Conservation (phyloP, 2,888 invertebrate genomes). For the Agrilus mali region DNA sequence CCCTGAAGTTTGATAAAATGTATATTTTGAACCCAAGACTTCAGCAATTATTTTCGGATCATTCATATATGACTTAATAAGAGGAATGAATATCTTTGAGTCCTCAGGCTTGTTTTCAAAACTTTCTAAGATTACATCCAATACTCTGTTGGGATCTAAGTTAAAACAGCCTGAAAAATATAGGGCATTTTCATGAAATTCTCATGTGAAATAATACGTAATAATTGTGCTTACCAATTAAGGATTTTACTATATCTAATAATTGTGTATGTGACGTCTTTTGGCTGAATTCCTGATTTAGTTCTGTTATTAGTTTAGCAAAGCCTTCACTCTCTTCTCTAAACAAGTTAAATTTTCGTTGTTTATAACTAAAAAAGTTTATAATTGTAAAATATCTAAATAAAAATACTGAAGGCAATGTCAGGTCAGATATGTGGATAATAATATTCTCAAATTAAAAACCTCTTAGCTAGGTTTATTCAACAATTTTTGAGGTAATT, state of each 20-base stretch:
- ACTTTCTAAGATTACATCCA: slow-evolving; percentile 92
- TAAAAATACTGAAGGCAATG: neutral
- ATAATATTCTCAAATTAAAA: too few species aligned
- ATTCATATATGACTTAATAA: slow-evolving; percentile 79
- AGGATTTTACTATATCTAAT: slow-evolving; percentile 81
- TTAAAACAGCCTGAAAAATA: slow-evolving; percentile 83
- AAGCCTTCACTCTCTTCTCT: slow-evolving; percentile 99
- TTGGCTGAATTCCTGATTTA: slow-evolving; percentile 70
- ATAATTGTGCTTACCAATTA: slow-evolving; percentile 59
- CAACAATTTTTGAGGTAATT: neutral
- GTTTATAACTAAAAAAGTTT: slow-evolving; percentile 77
- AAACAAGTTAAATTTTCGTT: slow-evolving; percentile 96
- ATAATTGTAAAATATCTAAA: neutral
- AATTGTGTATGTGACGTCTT: slow-evolving; percentile 52
- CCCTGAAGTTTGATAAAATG: slow-evolving; percentile 51
- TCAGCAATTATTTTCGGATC: slow-evolving; percentile 83
- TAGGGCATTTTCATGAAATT: neutral
- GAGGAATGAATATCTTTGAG: slow-evolving; percentile 70
- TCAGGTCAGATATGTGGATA: too few species aligned
- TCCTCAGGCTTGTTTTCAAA: slow-evolving; percentile 81
- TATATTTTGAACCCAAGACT: slow-evolving; percentile 87
- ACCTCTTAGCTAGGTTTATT: too few species aligned
- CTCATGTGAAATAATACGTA: slow-evolving; percentile 7
- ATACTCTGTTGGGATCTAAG: slow-evolving; percentile 93
- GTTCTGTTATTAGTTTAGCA: slow-evolving; percentile 87